These are phyloP conservation scores for Neostethus bicornis DNA, from an alignment of 2,797 vertebrate genomes.

Conservation along the genomic window DNA sequence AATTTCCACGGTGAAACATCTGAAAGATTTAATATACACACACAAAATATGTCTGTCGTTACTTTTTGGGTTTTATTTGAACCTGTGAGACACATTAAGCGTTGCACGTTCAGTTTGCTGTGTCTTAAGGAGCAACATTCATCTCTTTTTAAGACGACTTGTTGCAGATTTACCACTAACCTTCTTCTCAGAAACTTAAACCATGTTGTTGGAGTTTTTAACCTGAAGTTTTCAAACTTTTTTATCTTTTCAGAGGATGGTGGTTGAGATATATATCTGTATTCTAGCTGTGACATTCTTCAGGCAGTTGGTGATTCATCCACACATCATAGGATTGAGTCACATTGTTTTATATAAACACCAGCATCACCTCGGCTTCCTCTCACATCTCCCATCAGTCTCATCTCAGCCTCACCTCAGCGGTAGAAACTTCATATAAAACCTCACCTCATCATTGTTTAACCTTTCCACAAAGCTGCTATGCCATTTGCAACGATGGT, in stretches of 20 bases:
- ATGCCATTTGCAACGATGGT: conserved; percentile 7
- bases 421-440: conserved; percentile 36
- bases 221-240: conserved; percentile 6
- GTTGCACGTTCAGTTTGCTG: not conserved
- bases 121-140: conserved; percentile 7
- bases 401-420: conserved; percentile 48
- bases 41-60: not conserved
- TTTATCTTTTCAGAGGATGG: conserved; percentile 27
- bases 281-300: conserved; percentile 28
- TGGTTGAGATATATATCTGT: conserved; percentile 33
- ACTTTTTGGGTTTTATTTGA: not conserved
- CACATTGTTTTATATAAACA: conserved; percentile 10
- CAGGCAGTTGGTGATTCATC: conserved; percentile 52
- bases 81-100: not conserved
- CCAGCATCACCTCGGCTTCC: conserved; percentile 36
- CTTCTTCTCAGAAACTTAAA: conserved; percentile 59
- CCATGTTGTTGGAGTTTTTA: not conserved
- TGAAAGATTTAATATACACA: not conserved
- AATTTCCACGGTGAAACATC: not conserved
- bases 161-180: conserved; percentile 17
- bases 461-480: conserved; percentile 32
- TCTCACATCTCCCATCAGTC: conserved; percentile 54
- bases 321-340: conserved; percentile 58
- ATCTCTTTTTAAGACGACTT: conserved; percentile 1
- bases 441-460: conserved; percentile 54